A percentile compares a stretch with the other conserved stretches of the same genome.
Evolutionary conservation across 2,113 vertebrate genomes (phyloP).

Genomic region (Campylomormyrus tamandua): DNA sequence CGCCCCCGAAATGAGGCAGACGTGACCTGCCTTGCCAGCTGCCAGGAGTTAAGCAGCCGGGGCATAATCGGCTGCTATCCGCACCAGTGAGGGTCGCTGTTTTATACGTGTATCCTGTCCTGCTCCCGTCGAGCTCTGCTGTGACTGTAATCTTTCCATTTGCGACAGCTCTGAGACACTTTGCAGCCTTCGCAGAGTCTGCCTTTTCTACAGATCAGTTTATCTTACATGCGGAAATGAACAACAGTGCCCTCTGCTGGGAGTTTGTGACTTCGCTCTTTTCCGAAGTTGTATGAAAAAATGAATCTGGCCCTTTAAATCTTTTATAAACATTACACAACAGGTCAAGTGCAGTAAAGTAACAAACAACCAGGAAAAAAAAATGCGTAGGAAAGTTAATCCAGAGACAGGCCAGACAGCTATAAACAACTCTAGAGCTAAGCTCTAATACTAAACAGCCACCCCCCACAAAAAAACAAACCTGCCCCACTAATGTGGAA

Average conservation of each 20-base stretch:
- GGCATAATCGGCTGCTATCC: background rate
- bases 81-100: background rate
- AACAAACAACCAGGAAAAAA: slow-evolving; percentile 54
- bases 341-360: slow-evolving; percentile 50
- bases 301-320: slow-evolving; percentile 59
- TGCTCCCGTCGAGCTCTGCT: background rate
- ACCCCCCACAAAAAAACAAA: slow-evolving; percentile 15
- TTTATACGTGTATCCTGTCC: background rate
- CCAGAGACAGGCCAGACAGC: slow-evolving; percentile 49
- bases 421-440: slow-evolving; percentile 37
- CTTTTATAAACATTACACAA: slow-evolving; percentile 64
- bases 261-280: slow-evolving; percentile 19
- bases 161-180: background rate
- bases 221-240: background rate
- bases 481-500: background rate
- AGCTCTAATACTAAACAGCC: slow-evolving; percentile 20
- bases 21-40: background rate
- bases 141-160: background rate
- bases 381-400: slow-evolving; percentile 43
- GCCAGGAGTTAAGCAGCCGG: background rate
- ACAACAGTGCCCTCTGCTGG: background rate
- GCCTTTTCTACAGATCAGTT: background rate
- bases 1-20: background rate
- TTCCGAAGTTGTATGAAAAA: slow-evolving; percentile 22
- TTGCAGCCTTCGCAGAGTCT: background rate